phyloP scores from a whole-genome alignment of 1,140 invertebrate genomes.

The Brevipalpus yothersi region DNA sequence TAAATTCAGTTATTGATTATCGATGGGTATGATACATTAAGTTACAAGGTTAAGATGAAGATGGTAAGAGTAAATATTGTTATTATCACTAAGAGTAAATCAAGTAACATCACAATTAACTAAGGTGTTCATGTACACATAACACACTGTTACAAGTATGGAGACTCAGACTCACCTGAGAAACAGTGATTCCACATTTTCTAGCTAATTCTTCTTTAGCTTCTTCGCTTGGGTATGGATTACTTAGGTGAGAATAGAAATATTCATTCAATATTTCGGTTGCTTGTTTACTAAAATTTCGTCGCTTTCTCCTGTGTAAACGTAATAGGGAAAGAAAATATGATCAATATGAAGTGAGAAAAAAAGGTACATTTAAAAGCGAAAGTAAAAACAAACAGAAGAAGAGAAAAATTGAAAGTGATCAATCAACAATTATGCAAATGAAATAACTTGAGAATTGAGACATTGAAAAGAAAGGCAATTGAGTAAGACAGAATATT shows the following conservation, averaged over 20 bases:
- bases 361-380: neutral
- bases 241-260: conserved; percentile 97
- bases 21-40: no score
- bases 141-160: neutral
- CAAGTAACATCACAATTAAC: neutral
- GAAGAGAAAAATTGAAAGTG: neutral
- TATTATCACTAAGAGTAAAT: neutral
- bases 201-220: conserved; percentile 98
- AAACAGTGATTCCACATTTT: conserved; percentile 96
- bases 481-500: no score
- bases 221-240: conserved; percentile 98
- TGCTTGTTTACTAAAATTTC: conserved; percentile 99
- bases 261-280: conserved; percentile 99
- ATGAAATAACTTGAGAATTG: neutral
- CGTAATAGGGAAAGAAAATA: neutral
- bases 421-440: no score
- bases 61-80: neutral
- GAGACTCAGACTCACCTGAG: conserved; percentile 33
- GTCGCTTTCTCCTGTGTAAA: conserved; percentile 61
- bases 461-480: no score
- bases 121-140: neutral
- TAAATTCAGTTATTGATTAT: neutral
- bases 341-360: neutral
- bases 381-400: neutral
- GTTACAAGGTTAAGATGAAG: no score